These are phyloP conservation scores for Nyctibius grandis DNA, from an alignment of 2,797 vertebrate genomes.

Conservation along the genomic window DNA sequence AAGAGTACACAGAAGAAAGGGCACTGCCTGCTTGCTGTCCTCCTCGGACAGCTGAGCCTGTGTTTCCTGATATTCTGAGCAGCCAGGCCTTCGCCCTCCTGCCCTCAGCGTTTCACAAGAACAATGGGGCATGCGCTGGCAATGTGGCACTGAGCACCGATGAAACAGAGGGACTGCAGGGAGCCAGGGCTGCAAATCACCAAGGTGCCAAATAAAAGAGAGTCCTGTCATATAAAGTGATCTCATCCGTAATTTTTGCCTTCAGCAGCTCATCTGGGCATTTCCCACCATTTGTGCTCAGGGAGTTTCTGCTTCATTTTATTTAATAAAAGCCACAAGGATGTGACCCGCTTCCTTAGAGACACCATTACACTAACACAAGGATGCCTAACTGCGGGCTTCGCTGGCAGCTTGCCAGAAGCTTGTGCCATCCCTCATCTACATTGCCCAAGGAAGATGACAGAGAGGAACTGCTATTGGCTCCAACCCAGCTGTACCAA, in stretches of 20 bases:
- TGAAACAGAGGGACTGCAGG: not conserved
- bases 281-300: not conserved
- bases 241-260: not conserved
- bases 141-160: fast-evolving
- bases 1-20: not conserved
- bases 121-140: not conserved
- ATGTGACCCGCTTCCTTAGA: not conserved
- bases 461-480: not conserved
- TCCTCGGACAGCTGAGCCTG: not conserved
- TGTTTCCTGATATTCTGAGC: not conserved
- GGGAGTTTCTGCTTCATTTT: not conserved
- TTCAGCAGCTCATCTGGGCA: not conserved
- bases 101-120: not conserved
- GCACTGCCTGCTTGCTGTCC: conserved; percentile 2
- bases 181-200: not conserved
- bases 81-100: not conserved
- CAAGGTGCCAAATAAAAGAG: not conserved
- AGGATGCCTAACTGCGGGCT: not conserved
- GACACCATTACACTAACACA: not conserved
- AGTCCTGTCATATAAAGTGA: not conserved
- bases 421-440: not conserved
- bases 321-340: not conserved
- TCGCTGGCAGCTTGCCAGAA: not conserved
- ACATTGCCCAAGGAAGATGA: not conserved
- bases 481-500: not conserved